Conservation (phyloP, 2,888 invertebrate species). For the Heteromurus nitidus region DNA sequence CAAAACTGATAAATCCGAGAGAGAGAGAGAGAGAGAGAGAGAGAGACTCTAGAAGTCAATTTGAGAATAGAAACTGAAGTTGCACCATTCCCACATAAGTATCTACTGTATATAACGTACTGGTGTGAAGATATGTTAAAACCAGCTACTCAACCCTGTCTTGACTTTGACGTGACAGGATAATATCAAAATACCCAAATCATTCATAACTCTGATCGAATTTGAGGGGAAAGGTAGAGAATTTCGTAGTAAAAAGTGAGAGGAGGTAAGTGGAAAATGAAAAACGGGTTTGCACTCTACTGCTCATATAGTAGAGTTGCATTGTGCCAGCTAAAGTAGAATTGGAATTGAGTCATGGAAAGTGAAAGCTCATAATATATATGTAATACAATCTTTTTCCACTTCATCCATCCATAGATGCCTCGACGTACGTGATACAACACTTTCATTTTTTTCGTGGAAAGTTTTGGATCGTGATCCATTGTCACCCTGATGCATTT, state of each 20-base stretch:
- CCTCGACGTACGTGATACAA: background rate
- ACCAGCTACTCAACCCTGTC: conserved; percentile 18
- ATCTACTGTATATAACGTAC: too few species aligned
- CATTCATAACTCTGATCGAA: conserved; percentile 62
- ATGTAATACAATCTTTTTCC: conserved; percentile 28
- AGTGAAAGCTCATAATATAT: conserved; percentile 52
- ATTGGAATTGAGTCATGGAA: conserved; percentile 57
- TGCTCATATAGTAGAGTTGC: background rate
- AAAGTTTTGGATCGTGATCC: background rate
- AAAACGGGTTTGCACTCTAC: conserved; percentile 27
- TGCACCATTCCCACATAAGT: too few species aligned
- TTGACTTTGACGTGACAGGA: conserved; percentile 55
- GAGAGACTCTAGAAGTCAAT: too few species aligned
- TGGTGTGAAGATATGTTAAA: too few species aligned
- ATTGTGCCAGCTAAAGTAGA: conserved; percentile 4
- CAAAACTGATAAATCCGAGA: background rate
- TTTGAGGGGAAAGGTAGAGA: conserved; percentile 56
- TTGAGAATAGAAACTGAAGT: too few species aligned
- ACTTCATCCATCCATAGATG: conserved; percentile 11
- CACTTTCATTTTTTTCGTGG: background rate
- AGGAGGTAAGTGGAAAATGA: conserved; percentile 57
- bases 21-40: too few species aligned
- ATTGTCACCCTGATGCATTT: conserved; percentile 24
- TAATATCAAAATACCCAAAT: conserved; percentile 62
- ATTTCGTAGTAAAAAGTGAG: conserved; percentile 26